Conservation (phyloP, 2,113 vertebrate species). For the Spermophilus dauricus region DNA sequence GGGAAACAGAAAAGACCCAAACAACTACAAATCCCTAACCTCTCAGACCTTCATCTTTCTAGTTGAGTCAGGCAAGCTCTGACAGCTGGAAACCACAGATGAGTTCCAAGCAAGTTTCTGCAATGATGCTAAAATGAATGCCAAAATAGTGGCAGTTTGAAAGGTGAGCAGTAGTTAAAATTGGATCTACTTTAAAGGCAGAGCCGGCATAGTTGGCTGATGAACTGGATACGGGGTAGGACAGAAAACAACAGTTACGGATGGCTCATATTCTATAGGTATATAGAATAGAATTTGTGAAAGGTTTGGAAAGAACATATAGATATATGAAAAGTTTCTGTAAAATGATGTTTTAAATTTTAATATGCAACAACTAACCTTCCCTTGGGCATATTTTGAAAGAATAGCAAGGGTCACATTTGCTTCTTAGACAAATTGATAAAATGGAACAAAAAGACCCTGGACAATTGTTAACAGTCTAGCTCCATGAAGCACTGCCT, state of each 20-base stretch:
- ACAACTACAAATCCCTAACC: neutral
- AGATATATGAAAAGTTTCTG: neutral
- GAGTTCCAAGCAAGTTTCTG: neutral
- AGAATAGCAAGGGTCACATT: neutral
- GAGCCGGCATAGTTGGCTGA: neutral
- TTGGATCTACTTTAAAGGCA: neutral
- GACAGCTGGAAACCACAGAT: neutral
- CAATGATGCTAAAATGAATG: neutral
- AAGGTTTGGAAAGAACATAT: neutral
- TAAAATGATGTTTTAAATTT: constrained; percentile 43
- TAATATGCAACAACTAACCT: neutral
- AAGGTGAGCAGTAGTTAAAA: neutral
- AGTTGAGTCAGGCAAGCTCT: neutral
- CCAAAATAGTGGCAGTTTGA: neutral
- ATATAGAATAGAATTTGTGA: neutral
- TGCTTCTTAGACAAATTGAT: constrained; percentile 11
- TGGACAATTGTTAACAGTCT: neutral
- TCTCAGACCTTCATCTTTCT: neutral
- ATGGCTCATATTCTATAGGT: neutral
- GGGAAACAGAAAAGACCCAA: neutral
- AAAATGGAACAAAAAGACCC: neutral
- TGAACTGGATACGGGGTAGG: neutral
- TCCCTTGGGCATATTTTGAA: neutral
- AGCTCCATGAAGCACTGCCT: neutral
- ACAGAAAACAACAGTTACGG: neutral